These are phyloP conservation scores for Drosophila biarmipes DNA, from an alignment of 1,140 invertebrate genomes.

Conservation along the genomic window DNA sequence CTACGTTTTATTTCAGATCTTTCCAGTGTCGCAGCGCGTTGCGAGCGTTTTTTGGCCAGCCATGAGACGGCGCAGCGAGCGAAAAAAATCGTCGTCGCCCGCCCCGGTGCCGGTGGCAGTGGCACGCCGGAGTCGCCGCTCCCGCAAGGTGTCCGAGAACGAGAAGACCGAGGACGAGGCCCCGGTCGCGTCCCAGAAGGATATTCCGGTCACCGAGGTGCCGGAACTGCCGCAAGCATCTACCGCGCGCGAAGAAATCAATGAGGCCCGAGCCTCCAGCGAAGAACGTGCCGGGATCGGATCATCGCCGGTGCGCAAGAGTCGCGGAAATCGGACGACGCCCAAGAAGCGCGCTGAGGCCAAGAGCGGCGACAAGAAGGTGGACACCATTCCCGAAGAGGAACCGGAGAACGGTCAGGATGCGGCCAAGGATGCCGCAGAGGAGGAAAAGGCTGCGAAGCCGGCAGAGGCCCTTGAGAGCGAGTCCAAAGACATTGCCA, in stretches of 20 bases:
- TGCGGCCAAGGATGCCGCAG: neutral
- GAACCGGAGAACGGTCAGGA: constrained; percentile 60
- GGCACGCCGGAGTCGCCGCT: constrained; percentile 70
- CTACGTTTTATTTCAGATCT: constrained; percentile 48
- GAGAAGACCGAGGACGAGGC: constrained; percentile 65
- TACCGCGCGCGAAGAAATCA: constrained; percentile 51
- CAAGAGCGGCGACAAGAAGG: constrained; percentile 54
- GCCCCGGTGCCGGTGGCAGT: constrained; percentile 60
- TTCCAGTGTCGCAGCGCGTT: constrained; percentile 36
- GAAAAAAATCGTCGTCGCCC: constrained; percentile 80
- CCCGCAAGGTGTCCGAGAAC: constrained; percentile 59
- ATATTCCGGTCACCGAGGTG: constrained; percentile 10
- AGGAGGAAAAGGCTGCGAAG: constrained; percentile 4
- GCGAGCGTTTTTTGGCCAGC: constrained; percentile 39
- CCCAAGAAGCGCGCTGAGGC: constrained; percentile 61
- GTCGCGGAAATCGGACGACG: constrained; percentile 61
- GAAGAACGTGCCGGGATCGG: constrained; percentile 49
- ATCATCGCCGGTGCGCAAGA: constrained; percentile 62
- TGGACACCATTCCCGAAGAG: constrained; percentile 73
- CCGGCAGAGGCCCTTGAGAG: constrained; percentile 1
- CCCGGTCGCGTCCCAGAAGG: constrained; percentile 34
- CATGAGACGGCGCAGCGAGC: constrained; percentile 80
- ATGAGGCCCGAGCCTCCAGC: constrained; percentile 59
- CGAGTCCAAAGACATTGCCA: neutral
- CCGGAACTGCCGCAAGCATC: constrained; percentile 9